Evolutionary conservation across 2,113 vertebrate genomes (phyloP), one percentile per base, ranked within the genome.

Genomic region (Cepphus grylle): DNA sequence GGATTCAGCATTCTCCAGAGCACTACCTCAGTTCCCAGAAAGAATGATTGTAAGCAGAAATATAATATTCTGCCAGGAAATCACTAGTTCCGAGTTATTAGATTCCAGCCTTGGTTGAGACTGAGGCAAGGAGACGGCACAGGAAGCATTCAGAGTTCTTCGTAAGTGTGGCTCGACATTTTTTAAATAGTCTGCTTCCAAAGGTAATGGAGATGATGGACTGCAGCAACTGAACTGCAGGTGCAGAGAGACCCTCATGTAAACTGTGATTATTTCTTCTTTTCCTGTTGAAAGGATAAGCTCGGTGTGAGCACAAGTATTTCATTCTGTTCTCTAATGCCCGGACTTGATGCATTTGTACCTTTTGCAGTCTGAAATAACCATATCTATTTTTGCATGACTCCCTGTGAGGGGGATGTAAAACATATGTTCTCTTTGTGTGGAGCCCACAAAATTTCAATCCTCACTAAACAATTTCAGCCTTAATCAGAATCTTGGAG

Each of bases 21-120:
- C 43, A 42, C 77, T 93, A 85, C 91, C 52, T 96, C 90, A 90
- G 11, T 96, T 97, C 90, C 76, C 93, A 96, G 95, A 95, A 97
- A 93, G 90, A 94, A 95, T 85, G 82, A 95, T 11, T 96, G 66
- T 62, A 84, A 88, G 86, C 73, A 86, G 94, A 96, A 97, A 96
- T 92, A 93, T 34, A 94, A 95, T 95, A 96, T 96, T 96, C 81
- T 93, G 88, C 73, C 95, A 97, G 95, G 96, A 96, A 97, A 92
- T 96, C 95, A 78, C 86, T 92, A 72, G 82, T 95, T 95, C 93
- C 19, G 92, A 95, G 53, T 95, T 91, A 95, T 77, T 93, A 94
- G 90, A 94, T 94, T 95, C 88, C 90, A 96, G 77, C n/a, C 58
- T 72, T 88, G 34, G 58, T 79, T 86, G 94, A 91, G 86, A 81